Evolutionary conservation across 2,888 invertebrate species (phyloP).

Genomic region (Onchidella celtica): DNA sequence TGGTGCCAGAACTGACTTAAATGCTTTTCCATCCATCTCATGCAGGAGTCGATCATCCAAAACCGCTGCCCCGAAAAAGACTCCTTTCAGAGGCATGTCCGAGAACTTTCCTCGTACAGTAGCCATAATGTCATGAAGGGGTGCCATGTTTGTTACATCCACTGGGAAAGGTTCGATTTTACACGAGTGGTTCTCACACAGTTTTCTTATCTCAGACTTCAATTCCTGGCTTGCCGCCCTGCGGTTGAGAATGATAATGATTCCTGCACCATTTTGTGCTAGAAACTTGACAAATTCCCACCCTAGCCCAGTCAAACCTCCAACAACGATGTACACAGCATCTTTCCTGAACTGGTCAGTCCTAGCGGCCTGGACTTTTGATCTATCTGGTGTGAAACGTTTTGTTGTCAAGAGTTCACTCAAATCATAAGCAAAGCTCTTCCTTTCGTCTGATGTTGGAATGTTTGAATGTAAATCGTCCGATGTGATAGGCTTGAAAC

Average conservation of each 20-base stretch:
- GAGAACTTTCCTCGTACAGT: slow-evolving; percentile 45
- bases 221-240: slow-evolving; percentile 56
- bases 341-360: too few relatives aligned
- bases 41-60: too few relatives aligned
- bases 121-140: slow-evolving; percentile 53
- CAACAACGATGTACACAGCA: slow-evolving; percentile 68
- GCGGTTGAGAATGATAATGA: too few relatives aligned
- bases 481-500: slow-evolving; percentile 28
- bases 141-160: slow-evolving; percentile 58
- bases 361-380: too few relatives aligned
- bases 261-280: slow-evolving; percentile 59
- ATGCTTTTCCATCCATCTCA: too few relatives aligned
- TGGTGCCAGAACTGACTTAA: too few relatives aligned
- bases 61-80: too few relatives aligned
- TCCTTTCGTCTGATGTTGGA: slow-evolving; percentile 15
- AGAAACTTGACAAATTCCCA: slow-evolving; percentile 63
- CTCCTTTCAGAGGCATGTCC: slow-evolving; percentile 62
- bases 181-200: too few relatives aligned
- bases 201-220: slow-evolving; percentile 54
- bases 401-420: slow-evolving; percentile 44
- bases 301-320: slow-evolving; percentile 69
- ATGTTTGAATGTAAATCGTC: slow-evolving; percentile 39
- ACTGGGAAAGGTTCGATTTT: slow-evolving; percentile 53
- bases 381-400: slow-evolving; percentile 56
- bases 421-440: slow-evolving; percentile 34